Evolutionary conservation across 2,888 invertebrate species (phyloP).

Genomic region (Dicyrtomina minuta): DNA sequence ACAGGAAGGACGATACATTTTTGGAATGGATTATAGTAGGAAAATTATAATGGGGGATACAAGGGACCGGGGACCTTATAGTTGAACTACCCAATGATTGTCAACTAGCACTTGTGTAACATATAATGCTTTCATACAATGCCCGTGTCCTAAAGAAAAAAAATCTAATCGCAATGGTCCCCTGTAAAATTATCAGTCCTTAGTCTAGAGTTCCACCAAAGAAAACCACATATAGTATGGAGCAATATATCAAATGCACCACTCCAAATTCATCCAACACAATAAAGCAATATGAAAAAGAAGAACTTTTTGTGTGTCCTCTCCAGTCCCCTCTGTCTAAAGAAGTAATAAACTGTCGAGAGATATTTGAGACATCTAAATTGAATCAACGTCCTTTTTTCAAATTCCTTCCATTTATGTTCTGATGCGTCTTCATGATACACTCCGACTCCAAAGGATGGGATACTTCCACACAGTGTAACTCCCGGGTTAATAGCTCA

Average conservation of each 20-base stretch:
- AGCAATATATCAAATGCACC: no score
- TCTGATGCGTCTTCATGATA: no score
- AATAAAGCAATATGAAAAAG: neutral
- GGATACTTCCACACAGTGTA: no score
- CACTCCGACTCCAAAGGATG: no score
- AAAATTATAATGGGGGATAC: slow-evolving; percentile 4
- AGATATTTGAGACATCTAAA: slow-evolving; percentile 12
- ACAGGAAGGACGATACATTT: neutral
- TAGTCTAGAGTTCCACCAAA: neutral
- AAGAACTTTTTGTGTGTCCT: neutral
- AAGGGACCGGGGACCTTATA: no score
- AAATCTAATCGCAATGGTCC: neutral
- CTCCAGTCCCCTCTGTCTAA: neutral
- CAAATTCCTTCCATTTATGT: neutral
- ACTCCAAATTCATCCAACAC: neutral
- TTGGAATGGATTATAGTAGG: neutral
- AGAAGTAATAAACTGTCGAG: neutral
- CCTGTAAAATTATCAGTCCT: neutral
- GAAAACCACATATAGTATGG: no score
- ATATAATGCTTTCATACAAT: neutral
- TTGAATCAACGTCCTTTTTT: slow-evolving; percentile 18
- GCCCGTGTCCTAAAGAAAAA: neutral
- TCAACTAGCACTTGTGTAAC: neutral
- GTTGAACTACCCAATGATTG: slow-evolving; percentile 26
- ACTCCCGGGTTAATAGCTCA: no score